Evolutionary conservation across 37 sponge, comb jelly and placozoan genomes (phyloP).

Genomic region (Theonella swinhoei): DNA sequence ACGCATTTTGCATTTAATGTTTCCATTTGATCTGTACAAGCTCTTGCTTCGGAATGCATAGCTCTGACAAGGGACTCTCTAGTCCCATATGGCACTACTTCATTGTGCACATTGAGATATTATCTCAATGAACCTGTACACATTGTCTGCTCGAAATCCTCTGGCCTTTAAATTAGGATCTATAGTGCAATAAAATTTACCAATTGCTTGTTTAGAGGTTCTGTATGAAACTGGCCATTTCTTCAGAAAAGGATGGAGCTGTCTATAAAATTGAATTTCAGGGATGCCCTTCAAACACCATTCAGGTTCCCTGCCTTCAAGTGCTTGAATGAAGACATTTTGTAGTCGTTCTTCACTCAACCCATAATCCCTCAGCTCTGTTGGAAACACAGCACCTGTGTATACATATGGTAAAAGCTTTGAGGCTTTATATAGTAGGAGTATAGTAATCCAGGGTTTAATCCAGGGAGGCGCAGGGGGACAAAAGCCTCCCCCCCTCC

Average conservation of each 20-base stretch:
- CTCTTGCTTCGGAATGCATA: background rate
- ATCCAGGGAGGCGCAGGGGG: no score
- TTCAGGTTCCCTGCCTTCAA: no score
- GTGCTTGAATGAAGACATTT: no score
- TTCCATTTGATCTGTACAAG: slow-evolving; percentile 1
- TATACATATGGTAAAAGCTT: background rate
- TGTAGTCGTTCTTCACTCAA: no score
- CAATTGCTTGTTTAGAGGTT: slow-evolving; percentile 31
- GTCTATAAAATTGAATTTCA: background rate
- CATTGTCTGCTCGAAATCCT: slow-evolving; percentile 28
- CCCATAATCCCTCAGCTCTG: no score
- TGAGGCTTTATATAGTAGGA: no score
- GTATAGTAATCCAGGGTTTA: no score
- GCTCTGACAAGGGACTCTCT: background rate
- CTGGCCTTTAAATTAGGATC: slow-evolving; percentile 16
- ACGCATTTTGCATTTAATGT: slow-evolving; percentile 18
- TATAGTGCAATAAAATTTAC: slow-evolving; percentile 30
- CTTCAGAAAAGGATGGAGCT: slow-evolving; percentile 5
- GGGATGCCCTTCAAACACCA: no score
- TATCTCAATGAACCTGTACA: slow-evolving; percentile 30
- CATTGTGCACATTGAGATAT: background rate
- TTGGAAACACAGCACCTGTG: no score
- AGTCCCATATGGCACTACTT: slow-evolving; percentile 1
- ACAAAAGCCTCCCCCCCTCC: no score
- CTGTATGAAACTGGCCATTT: no score